Percentiles rank a stretch among this genome's conserved stretches.
These are phyloP conservation scores for Zaprionus davidi DNA, from an alignment of 1,140 invertebrate species.

Conservation along the genomic window DNA sequence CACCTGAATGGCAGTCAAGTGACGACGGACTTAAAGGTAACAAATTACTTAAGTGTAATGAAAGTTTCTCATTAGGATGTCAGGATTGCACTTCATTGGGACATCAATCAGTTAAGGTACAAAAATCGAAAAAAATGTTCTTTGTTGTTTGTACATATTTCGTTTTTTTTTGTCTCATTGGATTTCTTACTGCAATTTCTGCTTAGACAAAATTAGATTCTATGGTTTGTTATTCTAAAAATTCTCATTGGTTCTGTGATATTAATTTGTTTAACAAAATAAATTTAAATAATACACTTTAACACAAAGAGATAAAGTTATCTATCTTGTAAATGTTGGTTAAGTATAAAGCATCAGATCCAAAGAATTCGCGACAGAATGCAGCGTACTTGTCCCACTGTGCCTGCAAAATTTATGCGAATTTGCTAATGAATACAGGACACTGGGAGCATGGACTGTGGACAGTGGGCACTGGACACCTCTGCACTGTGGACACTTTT, in stretches of 20 bases:
- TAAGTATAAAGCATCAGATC: no score
- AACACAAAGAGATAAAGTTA: no score
- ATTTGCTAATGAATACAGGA: conserved; percentile 54
- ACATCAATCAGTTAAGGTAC: not conserved
- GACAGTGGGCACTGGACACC: not conserved
- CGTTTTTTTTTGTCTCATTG: conserved; percentile 20
- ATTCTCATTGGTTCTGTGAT: not conserved
- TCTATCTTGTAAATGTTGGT: no score
- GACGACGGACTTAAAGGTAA: not conserved
- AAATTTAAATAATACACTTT: not conserved
- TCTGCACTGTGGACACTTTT: conserved; percentile 38
- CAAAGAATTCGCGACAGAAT: no score
- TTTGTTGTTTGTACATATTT: conserved; percentile 12
- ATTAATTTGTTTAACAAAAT: not conserved
- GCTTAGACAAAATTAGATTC: not conserved
- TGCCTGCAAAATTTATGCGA: conserved; percentile 67
- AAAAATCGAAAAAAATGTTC: not conserved
- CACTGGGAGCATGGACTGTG: conserved; percentile 18
- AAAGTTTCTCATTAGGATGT: no score
- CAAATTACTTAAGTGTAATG: not conserved
- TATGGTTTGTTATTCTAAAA: not conserved
- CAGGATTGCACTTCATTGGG: not conserved
- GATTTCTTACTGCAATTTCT: not conserved
- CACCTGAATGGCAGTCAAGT: not conserved
- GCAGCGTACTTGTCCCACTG: conserved; percentile 24